phyloP scores from a whole-genome alignment of 1,140 invertebrate species.

The Hesperophylax magnus region DNA sequence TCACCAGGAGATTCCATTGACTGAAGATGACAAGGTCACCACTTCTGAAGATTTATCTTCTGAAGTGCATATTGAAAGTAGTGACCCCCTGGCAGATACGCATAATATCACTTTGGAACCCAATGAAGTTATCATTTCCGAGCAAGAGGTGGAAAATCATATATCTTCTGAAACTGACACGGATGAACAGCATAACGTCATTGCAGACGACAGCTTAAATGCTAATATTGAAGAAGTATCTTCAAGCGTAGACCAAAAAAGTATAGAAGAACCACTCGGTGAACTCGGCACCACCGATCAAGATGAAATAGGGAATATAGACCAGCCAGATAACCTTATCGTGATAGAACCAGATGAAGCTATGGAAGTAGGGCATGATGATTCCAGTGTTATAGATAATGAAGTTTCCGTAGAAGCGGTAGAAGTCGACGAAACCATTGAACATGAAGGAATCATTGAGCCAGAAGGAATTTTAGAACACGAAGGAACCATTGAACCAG shows the following conservation, averaged over 20 bases:
- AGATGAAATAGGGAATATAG: background rate
- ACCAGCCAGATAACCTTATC: slow-evolving; percentile 8
- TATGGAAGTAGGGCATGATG: background rate
- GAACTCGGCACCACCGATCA: background rate
- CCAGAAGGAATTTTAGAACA: background rate
- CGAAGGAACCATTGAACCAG: slow-evolving; percentile 5
- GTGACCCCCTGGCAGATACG: slow-evolving; percentile 14
- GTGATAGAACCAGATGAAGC: slow-evolving; percentile 27
- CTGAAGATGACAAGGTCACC: slow-evolving; percentile 13
- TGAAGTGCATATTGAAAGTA: slow-evolving; percentile 25
- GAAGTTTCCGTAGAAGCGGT: slow-evolving; percentile 22
- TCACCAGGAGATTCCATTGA: slow-evolving; percentile 13
- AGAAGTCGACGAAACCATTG: background rate
- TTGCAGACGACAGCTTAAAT: background rate
- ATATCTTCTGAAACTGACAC: background rate
- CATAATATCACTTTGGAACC: slow-evolving; percentile 11
- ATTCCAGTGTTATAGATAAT: background rate
- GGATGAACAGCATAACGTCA: background rate
- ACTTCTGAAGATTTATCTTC: slow-evolving; percentile 2
- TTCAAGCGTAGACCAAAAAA: slow-evolving; percentile 31
- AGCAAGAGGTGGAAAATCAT: slow-evolving; percentile 38
- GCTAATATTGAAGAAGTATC: slow-evolving; percentile 23
- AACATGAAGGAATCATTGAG: background rate
- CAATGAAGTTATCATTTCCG: slow-evolving; percentile 41
- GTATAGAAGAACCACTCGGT: background rate